Evolutionary conservation across 2,888 invertebrate species (phyloP).

Genomic region (Ernsta delagoae): DNA sequence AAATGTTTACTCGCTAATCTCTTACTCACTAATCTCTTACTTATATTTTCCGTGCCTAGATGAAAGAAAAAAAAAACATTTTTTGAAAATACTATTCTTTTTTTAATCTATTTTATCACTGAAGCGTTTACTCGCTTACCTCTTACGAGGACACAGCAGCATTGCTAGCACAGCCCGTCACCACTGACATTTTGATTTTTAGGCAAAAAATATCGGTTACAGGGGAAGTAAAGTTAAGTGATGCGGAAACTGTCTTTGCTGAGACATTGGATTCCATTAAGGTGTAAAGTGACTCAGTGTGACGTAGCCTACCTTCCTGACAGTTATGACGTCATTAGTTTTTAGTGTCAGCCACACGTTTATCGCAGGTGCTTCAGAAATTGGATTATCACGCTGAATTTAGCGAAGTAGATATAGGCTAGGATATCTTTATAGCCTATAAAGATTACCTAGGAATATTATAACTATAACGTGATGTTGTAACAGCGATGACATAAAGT

Average conservation of each 20-base stretch:
- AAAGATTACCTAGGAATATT: too few species aligned
- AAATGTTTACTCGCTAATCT: too few species aligned
- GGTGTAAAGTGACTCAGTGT: conserved; percentile 71
- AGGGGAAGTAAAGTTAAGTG: conserved; percentile 78
- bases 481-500: too few species aligned
- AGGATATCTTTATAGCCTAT: not conserved
- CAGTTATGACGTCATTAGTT: conserved; percentile 42
- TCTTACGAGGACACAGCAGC: not conserved
- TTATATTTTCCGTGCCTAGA: too few species aligned
- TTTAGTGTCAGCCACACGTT: conserved; percentile 42
- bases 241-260: conserved; percentile 78
- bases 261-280: conserved; percentile 71
- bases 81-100: too few species aligned
- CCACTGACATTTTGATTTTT: conserved; percentile 59
- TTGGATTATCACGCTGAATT: conserved; percentile 38
- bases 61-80: too few species aligned
- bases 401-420: conserved; percentile 24
- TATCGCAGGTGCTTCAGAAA: conserved; percentile 41
- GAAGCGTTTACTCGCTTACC: not conserved
- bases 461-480: too few species aligned
- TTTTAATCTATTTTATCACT: too few species aligned
- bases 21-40: too few species aligned
- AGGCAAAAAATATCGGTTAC: conserved; percentile 78
- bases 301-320: conserved; percentile 49
- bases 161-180: not conserved